Percentiles rank a stretch among this genome's conserved stretches.
Conservation (phyloP, 2,113 vertebrate species). For the Corydoras maculifer region DNA sequence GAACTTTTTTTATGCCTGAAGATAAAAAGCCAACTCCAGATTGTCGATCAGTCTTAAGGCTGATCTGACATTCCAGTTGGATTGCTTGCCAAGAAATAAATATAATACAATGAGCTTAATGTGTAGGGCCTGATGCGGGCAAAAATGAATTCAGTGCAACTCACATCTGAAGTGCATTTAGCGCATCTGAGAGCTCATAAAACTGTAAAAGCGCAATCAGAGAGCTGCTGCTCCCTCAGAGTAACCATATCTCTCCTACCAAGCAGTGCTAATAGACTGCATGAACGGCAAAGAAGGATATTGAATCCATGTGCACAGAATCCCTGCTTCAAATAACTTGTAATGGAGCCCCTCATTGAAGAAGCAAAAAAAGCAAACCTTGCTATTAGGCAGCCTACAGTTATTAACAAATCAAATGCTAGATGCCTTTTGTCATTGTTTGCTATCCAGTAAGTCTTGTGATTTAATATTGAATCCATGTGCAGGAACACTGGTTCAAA, state of each 20-base stretch:
- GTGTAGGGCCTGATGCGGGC: slow-evolving; percentile 37
- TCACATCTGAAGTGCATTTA: slow-evolving; percentile 50
- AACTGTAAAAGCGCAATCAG: slow-evolving; percentile 47
- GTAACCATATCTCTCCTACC: slow-evolving; percentile 41
- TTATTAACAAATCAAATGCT: slow-evolving; percentile 18
- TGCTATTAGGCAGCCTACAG: slow-evolving; percentile 15
- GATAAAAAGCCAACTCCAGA: slow-evolving; percentile 29
- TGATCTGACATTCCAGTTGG: slow-evolving; percentile 29
- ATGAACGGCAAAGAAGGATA: slow-evolving; percentile 28
- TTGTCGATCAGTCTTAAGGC: slow-evolving; percentile 19
- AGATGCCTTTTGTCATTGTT: slow-evolving; percentile 9
- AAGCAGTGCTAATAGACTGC: slow-evolving; percentile 32
- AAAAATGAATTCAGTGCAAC: slow-evolving; percentile 8
- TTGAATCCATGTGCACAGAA: slow-evolving; percentile 44
- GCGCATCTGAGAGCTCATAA: slow-evolving; percentile 45
- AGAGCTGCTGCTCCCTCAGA: slow-evolving; percentile 37
- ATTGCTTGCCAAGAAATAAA: slow-evolving; percentile 33
- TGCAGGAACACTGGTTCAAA: slow-evolving; percentile 19
- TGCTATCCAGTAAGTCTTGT: slow-evolving; percentile 13
- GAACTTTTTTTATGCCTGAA: slow-evolving; percentile 23
- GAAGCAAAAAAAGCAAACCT: not conserved
- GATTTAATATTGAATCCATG: slow-evolving; percentile 19
- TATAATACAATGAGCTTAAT: slow-evolving; percentile 19
- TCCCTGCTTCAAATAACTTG: slow-evolving; percentile 34
- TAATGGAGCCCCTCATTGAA: slow-evolving; percentile 22